Evolutionary conservation across 2,888 invertebrate species (phyloP).

Genomic region (Odontocolon sp.): DNA sequence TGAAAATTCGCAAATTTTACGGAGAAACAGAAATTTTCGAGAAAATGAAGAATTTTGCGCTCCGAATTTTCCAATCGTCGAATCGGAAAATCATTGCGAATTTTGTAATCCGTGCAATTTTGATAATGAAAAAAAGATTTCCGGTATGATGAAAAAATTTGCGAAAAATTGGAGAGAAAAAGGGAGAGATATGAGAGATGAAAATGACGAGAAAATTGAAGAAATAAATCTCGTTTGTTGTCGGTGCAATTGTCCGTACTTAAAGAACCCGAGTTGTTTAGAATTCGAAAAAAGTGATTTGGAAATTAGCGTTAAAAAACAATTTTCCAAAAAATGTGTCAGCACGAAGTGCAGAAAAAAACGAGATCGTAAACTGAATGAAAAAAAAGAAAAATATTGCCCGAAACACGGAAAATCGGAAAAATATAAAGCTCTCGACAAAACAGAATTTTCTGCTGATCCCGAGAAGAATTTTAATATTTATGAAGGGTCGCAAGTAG

Average conservation of each 20-base stretch:
- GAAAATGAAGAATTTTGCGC: not conserved
- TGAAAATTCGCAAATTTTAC: constrained; percentile 6
- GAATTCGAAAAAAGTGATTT: not conserved
- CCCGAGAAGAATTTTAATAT: not conserved
- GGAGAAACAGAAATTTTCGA: not conserved
- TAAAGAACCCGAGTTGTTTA: constrained; percentile 29
- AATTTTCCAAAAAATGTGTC: not conserved
- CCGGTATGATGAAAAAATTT: constrained; percentile 43
- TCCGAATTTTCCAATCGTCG: not conserved
- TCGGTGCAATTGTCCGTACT: constrained; percentile 62
- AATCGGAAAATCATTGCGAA: not conserved
- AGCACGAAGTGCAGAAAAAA: not conserved
- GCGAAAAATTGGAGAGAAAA: constrained; percentile 30
- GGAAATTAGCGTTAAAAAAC: not conserved
- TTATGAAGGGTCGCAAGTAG: not conserved
- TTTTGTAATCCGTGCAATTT: not conserved
- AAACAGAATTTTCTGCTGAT: not conserved
- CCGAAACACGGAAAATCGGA: not conserved
- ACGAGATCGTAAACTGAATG: not conserved
- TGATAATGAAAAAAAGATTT: constrained; percentile 7
- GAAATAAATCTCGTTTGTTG: constrained; percentile 60
- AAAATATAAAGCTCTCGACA: not conserved
- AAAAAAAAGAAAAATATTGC: not conserved
- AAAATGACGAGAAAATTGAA: not conserved
- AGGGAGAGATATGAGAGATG: not conserved